Base-by-base conservation (phyloP, 2,888 invertebrate genomes). In the Tenthredo notha region DNA sequence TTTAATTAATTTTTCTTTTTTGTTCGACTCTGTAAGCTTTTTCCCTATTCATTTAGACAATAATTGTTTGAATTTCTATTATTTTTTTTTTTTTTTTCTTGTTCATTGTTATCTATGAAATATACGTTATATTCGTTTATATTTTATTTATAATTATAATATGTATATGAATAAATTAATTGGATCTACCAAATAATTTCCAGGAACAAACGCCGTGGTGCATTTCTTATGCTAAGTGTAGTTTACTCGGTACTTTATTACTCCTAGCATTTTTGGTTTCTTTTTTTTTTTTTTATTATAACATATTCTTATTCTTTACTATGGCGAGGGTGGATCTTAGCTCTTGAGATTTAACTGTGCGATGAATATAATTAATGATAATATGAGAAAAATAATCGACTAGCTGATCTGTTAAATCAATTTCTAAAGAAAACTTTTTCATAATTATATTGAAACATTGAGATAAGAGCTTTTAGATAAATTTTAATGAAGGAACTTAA, bases 111-210 rank as follows among this genome's bases (percentile, higher is more conserved):
- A 74, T 47, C 43, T 75, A 75, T 25, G 12, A 43, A 9, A 25
- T 21, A 40, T n/a, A 40, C 7, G 37, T 37, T 37, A n/a, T 37
- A 33, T n/a, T n/a, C 10, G 37, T 33, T 33, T 37, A 40, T 72
- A 72, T n/a, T 72, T 12, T 70, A 70, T 37, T 10, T 21, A n/a
- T n/a, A 54, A 15, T 10, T 54, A 21, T 25, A 25, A 18, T 67
- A 67, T 37, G 37, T 72, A 72, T 72, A 40, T 67, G 40, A 74
- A 43, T 74, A 74, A 74, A 74, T 43, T 21, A 43, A 18, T n/a
- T 40, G 72, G 12, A n/a, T 74, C 43, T 43, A 43, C 40, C 72
- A 74, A 43, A 74, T 15, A 77, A 74, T 54, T 54, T 77, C 50
- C 77, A 77, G 77, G 77, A 77, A 50, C 77, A 33, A 54, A 54